Evolutionary conservation across 2,113 vertebrate species (phyloP), one percentile per base, ranked within the genome.

Genomic region (Progne subis): DNA sequence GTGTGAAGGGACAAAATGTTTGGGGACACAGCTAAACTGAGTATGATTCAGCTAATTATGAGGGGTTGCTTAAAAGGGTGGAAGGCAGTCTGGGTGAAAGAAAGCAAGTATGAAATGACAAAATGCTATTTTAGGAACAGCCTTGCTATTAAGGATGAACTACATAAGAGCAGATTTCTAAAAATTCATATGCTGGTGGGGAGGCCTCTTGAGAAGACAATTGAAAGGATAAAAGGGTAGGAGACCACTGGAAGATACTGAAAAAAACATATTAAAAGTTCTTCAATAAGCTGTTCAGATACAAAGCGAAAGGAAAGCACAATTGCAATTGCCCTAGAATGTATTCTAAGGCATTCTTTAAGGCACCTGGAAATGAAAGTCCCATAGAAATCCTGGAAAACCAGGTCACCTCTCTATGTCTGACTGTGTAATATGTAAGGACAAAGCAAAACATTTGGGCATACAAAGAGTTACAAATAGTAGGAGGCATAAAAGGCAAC

Each of bases 331-430:
- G 41, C 41, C 41, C 14, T 43, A 43, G 41, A 43, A 43, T 43
- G 39, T 83, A 31, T 75, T 94, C 43, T 76, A 24, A 70, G 34
- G 53, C 1, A 0, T 85, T 60, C 75, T 90, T 90, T 68, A 72
- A 72, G 82, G 70, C 31, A 76, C 31, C 24, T 72, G 78, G 25
- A 91, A 91, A 93, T 90, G 70, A 93, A 93, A 95, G 67, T 29
- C 44, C 64, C 2, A 2, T 28, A 90, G 49, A 91, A 94, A 94
- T 61, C 39, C 69, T 53, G 56, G 87, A 85, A 96, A 96, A 93
- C 29, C 87, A 76, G 94, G 81, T 53, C 85, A 90, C n/a, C 13
- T 81, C 41, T 65, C 69, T 31, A 5, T 80, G 68, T 60, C 68
- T 91, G 39, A 46, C 69, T 78, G 8, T 28, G 47, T 56, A 63